phyloP scores from a whole-genome alignment of 30 jellyfish, hydroid and myxozoan species.

The Morbakka virulenta region DNA sequence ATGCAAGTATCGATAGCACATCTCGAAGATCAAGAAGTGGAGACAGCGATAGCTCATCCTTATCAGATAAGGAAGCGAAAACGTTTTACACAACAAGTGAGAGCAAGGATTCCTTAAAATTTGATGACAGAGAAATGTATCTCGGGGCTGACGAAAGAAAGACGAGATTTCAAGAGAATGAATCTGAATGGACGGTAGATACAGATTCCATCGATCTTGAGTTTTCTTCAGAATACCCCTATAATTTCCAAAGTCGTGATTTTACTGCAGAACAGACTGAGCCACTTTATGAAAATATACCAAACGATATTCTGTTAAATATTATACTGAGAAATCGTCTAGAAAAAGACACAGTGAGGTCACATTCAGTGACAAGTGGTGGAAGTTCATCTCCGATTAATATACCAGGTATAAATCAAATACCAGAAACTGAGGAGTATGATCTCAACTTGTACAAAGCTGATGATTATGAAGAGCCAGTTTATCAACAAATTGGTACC shows the following conservation, averaged over 20 bases:
- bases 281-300: neutral
- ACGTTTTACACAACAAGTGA: neutral
- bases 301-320: neutral
- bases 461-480: neutral
- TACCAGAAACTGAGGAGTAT: neutral
- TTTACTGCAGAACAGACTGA: neutral
- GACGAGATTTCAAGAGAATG: neutral
- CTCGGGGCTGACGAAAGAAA: neutral
- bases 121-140: neutral
- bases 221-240: neutral
- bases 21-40: neutral
- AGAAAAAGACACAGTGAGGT: neutral
- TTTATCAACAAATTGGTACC: neutral
- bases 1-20: neutral
- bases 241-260: neutral
- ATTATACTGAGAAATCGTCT: neutral
- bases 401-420: neutral
- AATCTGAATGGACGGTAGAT: neutral
- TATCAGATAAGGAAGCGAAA: neutral
- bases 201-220: neutral
- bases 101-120: neutral
- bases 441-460: too few species aligned
- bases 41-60: neutral
- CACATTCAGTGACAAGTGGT: too few species aligned
- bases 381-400: neutral